Conservation (phyloP, 1,140 invertebrate species). For the Aphis gossypii region DNA sequence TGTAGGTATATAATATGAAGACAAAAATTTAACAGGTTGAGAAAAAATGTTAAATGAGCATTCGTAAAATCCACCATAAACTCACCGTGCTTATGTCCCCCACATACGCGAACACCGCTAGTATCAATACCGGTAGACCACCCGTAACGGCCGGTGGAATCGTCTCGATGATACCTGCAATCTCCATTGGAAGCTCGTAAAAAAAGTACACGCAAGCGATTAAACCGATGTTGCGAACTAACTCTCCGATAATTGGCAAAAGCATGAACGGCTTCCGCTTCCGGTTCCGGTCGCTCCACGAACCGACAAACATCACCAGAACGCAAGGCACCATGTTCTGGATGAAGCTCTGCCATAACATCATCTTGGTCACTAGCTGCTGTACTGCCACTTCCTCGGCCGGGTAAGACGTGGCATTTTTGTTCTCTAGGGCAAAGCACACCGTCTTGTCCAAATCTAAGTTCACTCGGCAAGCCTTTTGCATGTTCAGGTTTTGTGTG, state of each 20-base stretch:
- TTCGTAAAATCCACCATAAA: neutral
- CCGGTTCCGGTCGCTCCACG: conserved; percentile 77
- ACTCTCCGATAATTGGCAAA: conserved; percentile 68
- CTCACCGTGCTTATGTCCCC: conserved; percentile 78
- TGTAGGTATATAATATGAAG: neutral
- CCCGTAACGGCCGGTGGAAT: conserved; percentile 79
- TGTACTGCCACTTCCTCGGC: conserved; percentile 76
- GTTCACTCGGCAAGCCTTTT: conserved; percentile 51
- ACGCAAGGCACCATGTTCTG: conserved; percentile 76
- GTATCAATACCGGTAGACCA: conserved; percentile 84
- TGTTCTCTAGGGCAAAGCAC: neutral
- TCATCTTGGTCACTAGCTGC: conserved; percentile 76
- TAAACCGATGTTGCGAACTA: conserved; percentile 62
- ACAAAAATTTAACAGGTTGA: neutral
- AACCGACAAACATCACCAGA: conserved; percentile 78
- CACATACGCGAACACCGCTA: conserved; percentile 87
- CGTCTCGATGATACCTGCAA: conserved; percentile 75
- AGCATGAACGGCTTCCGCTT: conserved; percentile 81
- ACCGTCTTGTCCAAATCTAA: neutral
- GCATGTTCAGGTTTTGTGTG: conserved; percentile 52
- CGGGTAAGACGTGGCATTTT: conserved; percentile 67
- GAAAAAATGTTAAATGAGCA: neutral
- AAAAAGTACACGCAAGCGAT: conserved; percentile 80
- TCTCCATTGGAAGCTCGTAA: conserved; percentile 78
- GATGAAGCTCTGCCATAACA: conserved; percentile 80